Percentiles rank a stretch among this genome's conserved stretches.
Conservation (phyloP, 2,888 invertebrate genomes). For the Phytoseiulus persimilis region DNA sequence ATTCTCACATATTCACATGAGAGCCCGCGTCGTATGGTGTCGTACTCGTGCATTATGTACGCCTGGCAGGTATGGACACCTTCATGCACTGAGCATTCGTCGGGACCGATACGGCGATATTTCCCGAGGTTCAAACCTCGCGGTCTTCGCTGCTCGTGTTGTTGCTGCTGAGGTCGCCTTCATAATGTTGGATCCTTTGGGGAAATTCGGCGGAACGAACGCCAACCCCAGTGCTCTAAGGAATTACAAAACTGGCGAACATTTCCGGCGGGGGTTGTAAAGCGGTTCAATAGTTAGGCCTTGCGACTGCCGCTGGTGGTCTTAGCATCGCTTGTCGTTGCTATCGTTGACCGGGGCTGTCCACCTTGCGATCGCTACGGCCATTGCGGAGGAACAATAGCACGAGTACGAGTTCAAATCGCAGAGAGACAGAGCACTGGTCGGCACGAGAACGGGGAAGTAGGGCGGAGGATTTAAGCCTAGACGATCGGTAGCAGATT, state of each 20-base stretch:
- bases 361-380: slow-evolving; percentile 9
- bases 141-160: background rate
- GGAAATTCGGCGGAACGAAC: background rate
- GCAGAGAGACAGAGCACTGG: background rate
- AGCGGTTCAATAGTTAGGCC: slow-evolving; percentile 7
- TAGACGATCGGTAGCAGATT: slow-evolving; percentile 24
- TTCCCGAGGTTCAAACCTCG: too few relatives aligned
- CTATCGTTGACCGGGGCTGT: background rate
- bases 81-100: too few relatives aligned
- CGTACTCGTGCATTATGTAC: too few relatives aligned
- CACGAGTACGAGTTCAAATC: background rate
- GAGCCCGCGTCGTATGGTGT: too few relatives aligned
- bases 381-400: background rate
- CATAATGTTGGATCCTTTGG: background rate
- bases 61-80: too few relatives aligned
- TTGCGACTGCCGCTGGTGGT: background rate
- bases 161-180: background rate
- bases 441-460: background rate
- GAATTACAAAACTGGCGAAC: background rate
- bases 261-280: slow-evolving; percentile 38
- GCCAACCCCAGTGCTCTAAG: background rate
- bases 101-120: too few relatives aligned
- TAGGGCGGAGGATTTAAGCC: slow-evolving; percentile 22
- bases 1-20: too few relatives aligned
- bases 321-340: background rate